Evolutionary conservation across 2,797 vertebrate species (phyloP).

Genomic region (Chelon labrosus): DNA sequence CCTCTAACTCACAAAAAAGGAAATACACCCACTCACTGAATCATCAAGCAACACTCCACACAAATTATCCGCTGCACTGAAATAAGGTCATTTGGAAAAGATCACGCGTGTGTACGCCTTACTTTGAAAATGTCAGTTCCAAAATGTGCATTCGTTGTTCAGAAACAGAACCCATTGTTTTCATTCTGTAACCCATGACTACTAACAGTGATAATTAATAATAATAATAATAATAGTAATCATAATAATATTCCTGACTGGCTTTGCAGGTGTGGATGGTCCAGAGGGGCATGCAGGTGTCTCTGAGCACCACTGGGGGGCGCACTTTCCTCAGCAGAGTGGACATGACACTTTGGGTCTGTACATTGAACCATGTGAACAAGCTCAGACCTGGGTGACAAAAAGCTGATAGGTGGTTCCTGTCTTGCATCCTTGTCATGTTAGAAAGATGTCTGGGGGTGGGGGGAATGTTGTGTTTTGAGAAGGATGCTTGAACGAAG

Average conservation of each 20-base stretch:
- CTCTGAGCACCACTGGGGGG: conserved; percentile 76
- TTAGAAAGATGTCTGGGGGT: neutral
- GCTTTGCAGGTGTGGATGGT: conserved; percentile 76
- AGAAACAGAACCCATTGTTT: neutral
- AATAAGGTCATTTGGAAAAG: neutral
- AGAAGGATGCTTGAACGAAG: conserved; percentile 32
- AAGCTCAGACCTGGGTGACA: conserved; percentile 66
- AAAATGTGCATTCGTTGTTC: conserved; percentile 12
- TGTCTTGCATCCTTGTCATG: conserved; percentile 35
- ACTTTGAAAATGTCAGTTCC: neutral
- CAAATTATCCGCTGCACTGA: neutral
- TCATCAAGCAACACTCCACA: neutral
- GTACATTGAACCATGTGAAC: conserved; percentile 58
- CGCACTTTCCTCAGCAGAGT: conserved; percentile 76
- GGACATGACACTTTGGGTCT: conserved; percentile 78
- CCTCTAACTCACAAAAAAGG: neutral
- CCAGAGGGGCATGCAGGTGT: conserved; percentile 67
- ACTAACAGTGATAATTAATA: conserved; percentile 27
- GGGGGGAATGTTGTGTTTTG: neutral
- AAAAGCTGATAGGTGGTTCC: neutral
- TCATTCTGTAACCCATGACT: conserved; percentile 21
- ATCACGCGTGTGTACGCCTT: neutral
- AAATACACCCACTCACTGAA: neutral
- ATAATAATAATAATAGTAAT: too few relatives aligned
- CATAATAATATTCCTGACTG: conserved; percentile 31